Base-by-base conservation (phyloP, 2,113 vertebrate species). In the Psophia crepitans region DNA sequence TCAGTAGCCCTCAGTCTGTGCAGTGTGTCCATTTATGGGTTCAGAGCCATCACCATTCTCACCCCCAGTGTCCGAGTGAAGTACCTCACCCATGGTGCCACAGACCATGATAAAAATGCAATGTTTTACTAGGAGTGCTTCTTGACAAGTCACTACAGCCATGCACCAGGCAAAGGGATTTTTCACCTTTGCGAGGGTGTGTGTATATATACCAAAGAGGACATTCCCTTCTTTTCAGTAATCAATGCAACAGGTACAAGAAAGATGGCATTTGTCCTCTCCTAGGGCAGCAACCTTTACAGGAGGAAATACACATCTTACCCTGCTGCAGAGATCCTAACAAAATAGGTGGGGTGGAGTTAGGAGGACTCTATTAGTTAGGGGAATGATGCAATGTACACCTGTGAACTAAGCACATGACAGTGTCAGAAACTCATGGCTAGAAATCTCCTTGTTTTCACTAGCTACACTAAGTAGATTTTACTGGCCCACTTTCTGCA, bases 11-110 rank as follows among this genome's bases (percentile, higher is more conserved):
- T 86, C 57, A 37, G 46, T 13, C 41, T 23, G 48, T 83, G 86
- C 4, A 22, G 57, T 3, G 3, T 8, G 19, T n/a, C 79, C 7
- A 0, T 35, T 14, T 3, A 33, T 1, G 14, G 20, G 37, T 8
- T 30, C 66, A 69, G 66, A 84, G 87, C 61, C 92, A 84, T 12
- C 90, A 39, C 24, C 58, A 21, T 14, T 1, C 16, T 13, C 64
- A 22, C 24, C 54, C 76, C 9, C 4, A 10, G 30, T 24, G 63
- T 32, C 41, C 2, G 2, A 61, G 60, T 16, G 39, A 35, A 44
- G 48, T 12, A 24, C 74, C 44, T 76, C 84, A 54, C 63, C 69
- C 83, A 8, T 1, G 18, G 73, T 63, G 73, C 66, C 71, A 87
- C 77, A 17, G 39, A 11, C 39, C 5, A n/a, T 15, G 30, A 23